These are phyloP conservation scores for Apis mellifera DNA, from an alignment of 1,140 invertebrate species.

Conservation along the genomic window Amel_HAv3.1 CM009938.2:7214001-7214500, in stretches of 20 bases:
- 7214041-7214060: neutral
- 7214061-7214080: neutral
- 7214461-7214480: constrained; percentile 62
- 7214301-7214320: neutral
- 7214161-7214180: constrained; percentile 36
- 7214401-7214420: constrained; percentile 76
- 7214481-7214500: constrained; percentile 39
- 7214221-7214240: too few species aligned
- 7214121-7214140: neutral
- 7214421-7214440: constrained; percentile 78
- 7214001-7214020: neutral
- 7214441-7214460: constrained; percentile 47
- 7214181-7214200: constrained; percentile 25
- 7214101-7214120: too few species aligned
- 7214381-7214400: neutral
- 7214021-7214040: neutral
- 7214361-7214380: neutral
- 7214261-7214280: neutral
- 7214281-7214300: neutral
- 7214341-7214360: constrained; percentile 8
- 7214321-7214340: neutral
- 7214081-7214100: neutral
- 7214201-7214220: neutral
- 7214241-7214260: neutral
- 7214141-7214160: constrained; percentile 10